Evolutionary conservation across 2,888 invertebrate genomes (phyloP).

Genomic region (Geotrupes spiniger): DNA sequence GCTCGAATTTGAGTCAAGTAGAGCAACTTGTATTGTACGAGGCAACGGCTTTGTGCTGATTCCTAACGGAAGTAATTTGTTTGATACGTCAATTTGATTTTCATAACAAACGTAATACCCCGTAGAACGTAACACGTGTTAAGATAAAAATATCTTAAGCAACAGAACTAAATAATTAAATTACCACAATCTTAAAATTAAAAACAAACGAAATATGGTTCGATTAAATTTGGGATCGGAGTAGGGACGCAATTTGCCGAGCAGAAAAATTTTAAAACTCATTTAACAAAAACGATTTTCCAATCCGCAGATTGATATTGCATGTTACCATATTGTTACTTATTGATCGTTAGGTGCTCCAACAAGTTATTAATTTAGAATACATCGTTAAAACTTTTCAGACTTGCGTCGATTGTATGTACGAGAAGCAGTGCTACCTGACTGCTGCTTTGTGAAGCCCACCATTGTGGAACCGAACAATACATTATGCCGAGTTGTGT

Average conservation of each 20-base stretch:
- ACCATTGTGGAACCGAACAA: constrained; percentile 46
- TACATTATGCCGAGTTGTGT: constrained; percentile 47
- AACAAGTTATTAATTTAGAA: constrained; percentile 51
- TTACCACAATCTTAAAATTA: too few species aligned
- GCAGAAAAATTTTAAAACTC: too few species aligned
- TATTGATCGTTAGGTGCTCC: constrained; percentile 33
- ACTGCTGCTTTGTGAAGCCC: constrained; percentile 44
- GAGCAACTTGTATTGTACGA: constrained; percentile 25
- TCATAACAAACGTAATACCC: too few species aligned
- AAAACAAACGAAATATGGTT: too few species aligned
- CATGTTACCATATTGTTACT: constrained; percentile 25
- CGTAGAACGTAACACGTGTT: too few species aligned
- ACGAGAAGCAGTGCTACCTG: constrained; percentile 46
- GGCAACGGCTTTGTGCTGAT: constrained; percentile 14
- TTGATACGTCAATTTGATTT: constrained; percentile 8
- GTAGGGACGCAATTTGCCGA: too few species aligned
- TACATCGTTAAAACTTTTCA: constrained; percentile 53
- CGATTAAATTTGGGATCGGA: too few species aligned
- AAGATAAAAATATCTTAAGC: too few species aligned
- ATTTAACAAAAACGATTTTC: not conserved
- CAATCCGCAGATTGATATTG: constrained; percentile 17
- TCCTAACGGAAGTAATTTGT: constrained; percentile 22
- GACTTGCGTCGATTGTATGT: constrained; percentile 48
- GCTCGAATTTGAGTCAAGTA: constrained; percentile 34
- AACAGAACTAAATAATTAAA: too few species aligned